Conservation (phyloP, 2,113 vertebrate species). For the Edolisoma coerulescens region DNA sequence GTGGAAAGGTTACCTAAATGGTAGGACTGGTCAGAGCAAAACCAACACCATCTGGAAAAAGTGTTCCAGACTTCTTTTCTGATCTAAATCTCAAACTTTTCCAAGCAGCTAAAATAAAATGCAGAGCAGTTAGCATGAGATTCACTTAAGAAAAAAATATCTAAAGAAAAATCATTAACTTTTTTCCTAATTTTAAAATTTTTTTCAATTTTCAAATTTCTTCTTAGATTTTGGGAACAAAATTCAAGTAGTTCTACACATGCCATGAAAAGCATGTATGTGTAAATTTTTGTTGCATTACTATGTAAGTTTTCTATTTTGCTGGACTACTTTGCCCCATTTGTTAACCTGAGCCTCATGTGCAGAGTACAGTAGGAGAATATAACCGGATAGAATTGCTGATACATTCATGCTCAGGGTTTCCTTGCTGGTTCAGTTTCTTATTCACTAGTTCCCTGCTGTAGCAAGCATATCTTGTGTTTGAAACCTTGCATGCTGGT, state of each 20-base stretch:
- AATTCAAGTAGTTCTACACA: background rate
- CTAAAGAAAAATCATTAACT: background rate
- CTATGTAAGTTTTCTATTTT: background rate
- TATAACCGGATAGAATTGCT: background rate
- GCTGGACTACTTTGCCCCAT: background rate
- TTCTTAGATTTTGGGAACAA: background rate
- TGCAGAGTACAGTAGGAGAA: background rate
- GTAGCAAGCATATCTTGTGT: background rate
- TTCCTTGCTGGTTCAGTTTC: background rate
- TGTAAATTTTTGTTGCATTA: background rate
- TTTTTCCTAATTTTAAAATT: background rate
- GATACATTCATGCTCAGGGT: background rate
- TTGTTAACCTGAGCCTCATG: background rate
- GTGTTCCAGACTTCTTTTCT: background rate
- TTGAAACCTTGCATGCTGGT: background rate
- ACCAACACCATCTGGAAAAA: background rate
- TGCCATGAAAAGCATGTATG: background rate
- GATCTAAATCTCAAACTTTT: background rate
- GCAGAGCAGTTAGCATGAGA: background rate
- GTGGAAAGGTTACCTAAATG: background rate
- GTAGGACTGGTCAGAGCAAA: background rate
- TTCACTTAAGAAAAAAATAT: background rate
- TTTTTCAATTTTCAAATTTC: background rate
- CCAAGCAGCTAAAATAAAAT: background rate
- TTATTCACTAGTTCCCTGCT: background rate